phyloP scores from a whole-genome alignment of 2,113 vertebrate genomes.

The Pygoscelis adeliae region DNA sequence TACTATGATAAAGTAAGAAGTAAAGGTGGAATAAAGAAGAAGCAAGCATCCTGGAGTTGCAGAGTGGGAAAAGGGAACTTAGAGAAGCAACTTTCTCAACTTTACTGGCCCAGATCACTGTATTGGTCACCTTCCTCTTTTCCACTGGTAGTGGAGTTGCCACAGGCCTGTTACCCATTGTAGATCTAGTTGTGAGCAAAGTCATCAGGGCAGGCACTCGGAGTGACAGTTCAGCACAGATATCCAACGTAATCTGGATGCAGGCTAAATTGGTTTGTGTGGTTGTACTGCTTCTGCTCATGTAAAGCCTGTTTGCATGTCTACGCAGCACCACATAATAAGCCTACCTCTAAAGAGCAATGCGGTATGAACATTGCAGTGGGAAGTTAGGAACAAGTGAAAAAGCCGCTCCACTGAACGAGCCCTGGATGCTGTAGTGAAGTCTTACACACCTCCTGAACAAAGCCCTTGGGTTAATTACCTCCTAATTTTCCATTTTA shows the following conservation, averaged over 20 bases:
- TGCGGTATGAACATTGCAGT: background rate
- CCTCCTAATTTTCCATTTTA: background rate
- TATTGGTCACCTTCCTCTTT: background rate
- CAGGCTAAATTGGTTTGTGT: background rate
- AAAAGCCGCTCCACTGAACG: background rate
- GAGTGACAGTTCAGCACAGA: too few relatives aligned
- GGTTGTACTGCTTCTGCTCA: background rate
- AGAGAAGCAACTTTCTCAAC: background rate
- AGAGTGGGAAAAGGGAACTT: background rate
- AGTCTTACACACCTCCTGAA: background rate
- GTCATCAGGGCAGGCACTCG: background rate
- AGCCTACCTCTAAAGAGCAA: background rate
- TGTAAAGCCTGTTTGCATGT: background rate
- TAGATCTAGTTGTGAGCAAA: background rate
- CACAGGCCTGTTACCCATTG: background rate
- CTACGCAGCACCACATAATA: fast-evolving
- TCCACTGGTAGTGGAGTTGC: background rate
- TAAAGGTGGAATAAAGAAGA: background rate
- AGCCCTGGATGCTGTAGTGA: background rate
- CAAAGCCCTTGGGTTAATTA: background rate
- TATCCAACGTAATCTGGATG: fast-evolving
- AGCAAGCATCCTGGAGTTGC: background rate
- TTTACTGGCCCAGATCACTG: background rate
- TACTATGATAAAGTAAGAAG: background rate
- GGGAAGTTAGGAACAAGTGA: background rate